Percentiles rank a stretch among this genome's conserved stretches.
These are phyloP conservation scores for Daktulosphaira vitifoliae DNA, from an alignment of 1,140 invertebrate species.

Conservation along the genomic window DNA sequence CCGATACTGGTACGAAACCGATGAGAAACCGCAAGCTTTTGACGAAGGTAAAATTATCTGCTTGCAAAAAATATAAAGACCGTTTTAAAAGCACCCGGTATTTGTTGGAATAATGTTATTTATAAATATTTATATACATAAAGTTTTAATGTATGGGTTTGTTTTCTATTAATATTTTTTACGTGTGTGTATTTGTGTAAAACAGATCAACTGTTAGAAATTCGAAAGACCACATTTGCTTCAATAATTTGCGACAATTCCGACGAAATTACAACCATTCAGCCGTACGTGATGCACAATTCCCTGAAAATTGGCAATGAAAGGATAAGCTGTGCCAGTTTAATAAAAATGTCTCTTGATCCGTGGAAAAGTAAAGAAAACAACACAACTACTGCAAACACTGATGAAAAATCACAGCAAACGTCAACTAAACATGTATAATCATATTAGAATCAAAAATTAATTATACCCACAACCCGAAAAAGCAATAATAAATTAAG, in stretches of 20 bases:
- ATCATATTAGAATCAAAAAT: too few relatives aligned
- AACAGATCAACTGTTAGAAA: constrained; percentile 65
- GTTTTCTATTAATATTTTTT: too few relatives aligned
- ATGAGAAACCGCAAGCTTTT: constrained; percentile 57
- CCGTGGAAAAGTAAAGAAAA: constrained; percentile 5
- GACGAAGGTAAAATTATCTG: constrained; percentile 52
- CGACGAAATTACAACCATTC: constrained; percentile 60
- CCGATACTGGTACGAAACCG: constrained; percentile 77
- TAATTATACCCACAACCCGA: too few relatives aligned
- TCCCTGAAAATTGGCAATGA: background rate
- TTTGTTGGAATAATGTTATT: too few relatives aligned
- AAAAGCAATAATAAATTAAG: too few relatives aligned
- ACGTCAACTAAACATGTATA: too few relatives aligned
- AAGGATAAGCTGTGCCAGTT: constrained; percentile 17
- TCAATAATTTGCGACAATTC: constrained; percentile 84
- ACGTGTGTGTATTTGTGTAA: background rate
- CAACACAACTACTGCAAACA: background rate
- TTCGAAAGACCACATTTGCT: constrained; percentile 74
- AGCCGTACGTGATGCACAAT: constrained; percentile 65
- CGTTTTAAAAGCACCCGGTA: too few relatives aligned
- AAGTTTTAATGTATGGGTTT: too few relatives aligned
- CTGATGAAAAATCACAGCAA: too few relatives aligned
- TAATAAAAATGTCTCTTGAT: constrained; percentile 26
- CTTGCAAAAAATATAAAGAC: too few relatives aligned
- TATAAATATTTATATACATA: too few relatives aligned